phyloP scores from a whole-genome alignment of 2,888 invertebrate genomes.

The Philopedon plagiatum region DNA sequence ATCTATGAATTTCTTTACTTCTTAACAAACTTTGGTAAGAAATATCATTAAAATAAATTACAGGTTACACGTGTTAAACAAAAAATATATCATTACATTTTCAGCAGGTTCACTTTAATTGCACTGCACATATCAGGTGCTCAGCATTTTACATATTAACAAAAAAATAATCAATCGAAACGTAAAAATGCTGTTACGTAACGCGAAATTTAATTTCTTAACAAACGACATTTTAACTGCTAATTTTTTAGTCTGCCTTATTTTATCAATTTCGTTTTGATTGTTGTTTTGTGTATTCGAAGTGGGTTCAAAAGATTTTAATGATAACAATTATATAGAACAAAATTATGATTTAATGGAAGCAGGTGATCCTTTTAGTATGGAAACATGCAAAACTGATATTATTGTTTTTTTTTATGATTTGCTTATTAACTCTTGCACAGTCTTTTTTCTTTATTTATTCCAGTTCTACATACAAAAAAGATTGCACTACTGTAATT shows the following conservation, averaged over 20 bases:
- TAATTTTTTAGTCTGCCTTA: neutral
- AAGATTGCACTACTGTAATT: too few relatives aligned
- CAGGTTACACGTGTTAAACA: constrained; percentile 15
- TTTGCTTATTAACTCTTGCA: too few relatives aligned
- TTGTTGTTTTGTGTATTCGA: neutral
- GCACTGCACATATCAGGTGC: constrained; percentile 17
- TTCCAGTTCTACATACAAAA: too few relatives aligned
- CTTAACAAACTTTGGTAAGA: too few relatives aligned
- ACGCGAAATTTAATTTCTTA: neutral
- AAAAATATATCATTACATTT: constrained; percentile 19
- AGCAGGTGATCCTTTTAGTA: constrained; percentile 8
- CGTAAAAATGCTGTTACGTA: constrained; percentile 1
- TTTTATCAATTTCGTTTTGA: neutral
- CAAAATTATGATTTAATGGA: constrained; percentile 7
- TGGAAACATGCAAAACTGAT: too few relatives aligned
- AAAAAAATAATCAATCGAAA: neutral
- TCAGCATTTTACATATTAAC: neutral
- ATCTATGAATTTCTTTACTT: too few relatives aligned
- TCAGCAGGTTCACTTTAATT: constrained; percentile 17
- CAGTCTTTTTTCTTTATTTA: too few relatives aligned
- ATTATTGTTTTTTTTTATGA: too few relatives aligned
- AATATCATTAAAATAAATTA: constrained; percentile 1
- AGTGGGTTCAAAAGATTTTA: neutral
- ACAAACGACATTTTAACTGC: neutral
- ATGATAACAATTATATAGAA: neutral